A percentile compares a stretch with the other conserved stretches of the same genome.
Conservation (phyloP, 2,888 invertebrate species). For the Deilephila porcellus region DNA sequence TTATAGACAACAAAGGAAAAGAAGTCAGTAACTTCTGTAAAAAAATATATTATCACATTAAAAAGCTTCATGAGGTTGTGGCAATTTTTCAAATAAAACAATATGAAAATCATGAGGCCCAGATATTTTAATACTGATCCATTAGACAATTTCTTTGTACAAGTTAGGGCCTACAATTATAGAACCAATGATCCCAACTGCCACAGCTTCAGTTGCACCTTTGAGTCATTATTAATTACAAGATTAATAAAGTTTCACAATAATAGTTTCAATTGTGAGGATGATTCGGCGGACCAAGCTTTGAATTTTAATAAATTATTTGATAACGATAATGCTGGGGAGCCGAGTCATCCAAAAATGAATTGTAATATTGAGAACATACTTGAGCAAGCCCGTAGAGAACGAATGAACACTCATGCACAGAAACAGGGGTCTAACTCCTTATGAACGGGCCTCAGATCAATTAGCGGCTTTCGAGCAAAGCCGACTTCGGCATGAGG, state of each 20-base stretch:
- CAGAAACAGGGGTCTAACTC: constrained; percentile 22
- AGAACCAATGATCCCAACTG: constrained; percentile 30
- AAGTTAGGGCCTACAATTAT: constrained; percentile 35
- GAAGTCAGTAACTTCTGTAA: not conserved
- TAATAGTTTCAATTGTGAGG: constrained; percentile 33
- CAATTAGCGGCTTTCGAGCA: too few relatives aligned
- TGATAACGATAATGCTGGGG: constrained; percentile 10
- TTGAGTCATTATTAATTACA: constrained; percentile 29
- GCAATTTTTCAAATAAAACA: constrained; percentile 31
- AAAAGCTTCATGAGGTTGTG: not conserved
- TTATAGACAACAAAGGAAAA: not conserved
- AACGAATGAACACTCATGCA: constrained; percentile 42
- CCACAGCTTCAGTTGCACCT: constrained; percentile 32
- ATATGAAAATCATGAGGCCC: constrained; percentile 35
- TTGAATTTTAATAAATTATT: constrained; percentile 22
- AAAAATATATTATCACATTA: not conserved
- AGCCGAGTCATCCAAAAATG: constrained; percentile 19
- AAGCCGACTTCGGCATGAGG: too few relatives aligned
- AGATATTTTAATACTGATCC: constrained; percentile 39
- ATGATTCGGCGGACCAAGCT: constrained; percentile 31
- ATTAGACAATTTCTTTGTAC: constrained; percentile 35
- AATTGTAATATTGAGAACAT: constrained; percentile 24
- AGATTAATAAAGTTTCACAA: constrained; percentile 31
- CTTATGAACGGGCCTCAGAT: too few relatives aligned
- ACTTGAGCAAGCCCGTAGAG: constrained; percentile 34